Evolutionary conservation across 1,140 invertebrate genomes (phyloP).

Genomic region (Cecropterus lyciades): DNA sequence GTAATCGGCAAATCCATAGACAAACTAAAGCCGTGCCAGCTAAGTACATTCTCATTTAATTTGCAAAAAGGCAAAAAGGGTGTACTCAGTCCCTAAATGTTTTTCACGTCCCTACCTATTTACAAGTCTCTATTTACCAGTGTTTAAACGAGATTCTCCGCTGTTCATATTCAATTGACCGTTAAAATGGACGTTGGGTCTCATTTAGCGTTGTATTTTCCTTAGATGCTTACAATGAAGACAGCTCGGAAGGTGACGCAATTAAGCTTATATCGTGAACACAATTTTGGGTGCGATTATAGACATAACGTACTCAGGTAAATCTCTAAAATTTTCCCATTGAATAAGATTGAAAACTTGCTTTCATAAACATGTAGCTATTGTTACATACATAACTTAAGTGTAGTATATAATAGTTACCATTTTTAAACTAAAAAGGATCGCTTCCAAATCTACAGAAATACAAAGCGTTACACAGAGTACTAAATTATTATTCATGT

Average conservation of each 20-base stretch:
- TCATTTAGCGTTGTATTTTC: conserved; percentile 64
- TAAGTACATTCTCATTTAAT: conserved; percentile 69
- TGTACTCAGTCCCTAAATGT: conserved; percentile 71
- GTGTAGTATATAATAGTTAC: too few relatives aligned
- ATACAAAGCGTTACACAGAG: conserved; percentile 6
- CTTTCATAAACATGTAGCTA: too few relatives aligned
- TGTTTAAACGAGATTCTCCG: conserved; percentile 67
- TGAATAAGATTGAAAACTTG: too few relatives aligned
- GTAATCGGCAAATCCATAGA: conserved; percentile 22
- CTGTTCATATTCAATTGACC: conserved; percentile 79
- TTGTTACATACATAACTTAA: too few relatives aligned
- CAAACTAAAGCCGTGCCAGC: conserved; percentile 37
- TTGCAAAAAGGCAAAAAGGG: conserved; percentile 75
- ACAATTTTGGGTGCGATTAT: too few relatives aligned
- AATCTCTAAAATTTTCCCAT: too few relatives aligned
- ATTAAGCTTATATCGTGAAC: conserved; percentile 7
- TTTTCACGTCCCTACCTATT: conserved; percentile 75
- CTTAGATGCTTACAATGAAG: conserved; percentile 34
- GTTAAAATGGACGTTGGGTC: conserved; percentile 72
- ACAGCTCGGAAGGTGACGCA: background rate
- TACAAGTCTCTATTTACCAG: conserved; percentile 74
- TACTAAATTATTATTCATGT: conserved; percentile 21
- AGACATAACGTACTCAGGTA: too few relatives aligned
- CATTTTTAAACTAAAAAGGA: background rate
- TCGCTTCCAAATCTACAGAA: conserved; percentile 1